These are phyloP conservation scores for Forbesichthys agassizii DNA, from an alignment of 2,113 vertebrate genomes.

Conservation along the genomic window DNA sequence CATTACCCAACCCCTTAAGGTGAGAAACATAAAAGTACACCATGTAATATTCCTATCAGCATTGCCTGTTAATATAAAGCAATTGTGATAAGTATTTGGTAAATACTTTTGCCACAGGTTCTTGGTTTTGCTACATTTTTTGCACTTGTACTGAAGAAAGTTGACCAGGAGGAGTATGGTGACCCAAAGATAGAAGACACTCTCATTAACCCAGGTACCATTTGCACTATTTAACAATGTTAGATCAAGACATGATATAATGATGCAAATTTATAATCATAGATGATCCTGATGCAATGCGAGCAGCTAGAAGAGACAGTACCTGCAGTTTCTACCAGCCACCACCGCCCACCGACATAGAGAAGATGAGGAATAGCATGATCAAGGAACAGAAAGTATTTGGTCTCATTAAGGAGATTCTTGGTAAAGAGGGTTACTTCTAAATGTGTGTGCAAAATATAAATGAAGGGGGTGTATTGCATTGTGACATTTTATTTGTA, in stretches of 20 bases:
- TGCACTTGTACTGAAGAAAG: constrained; percentile 88
- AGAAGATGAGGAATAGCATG: constrained; percentile 83
- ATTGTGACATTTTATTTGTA: constrained; percentile 17
- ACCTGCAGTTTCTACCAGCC: constrained; percentile 84
- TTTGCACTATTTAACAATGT: background rate
- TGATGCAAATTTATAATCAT: constrained; percentile 2
- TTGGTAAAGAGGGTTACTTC: constrained; percentile 75
- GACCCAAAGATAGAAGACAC: constrained; percentile 62
- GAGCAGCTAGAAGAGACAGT: constrained; percentile 80
- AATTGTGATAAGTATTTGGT: background rate
- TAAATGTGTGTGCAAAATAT: background rate
- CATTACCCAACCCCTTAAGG: constrained; percentile 93
- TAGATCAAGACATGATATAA: background rate
- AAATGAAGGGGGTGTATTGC: background rate
- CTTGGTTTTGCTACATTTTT: constrained; percentile 96
- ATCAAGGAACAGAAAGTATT: constrained; percentile 91
- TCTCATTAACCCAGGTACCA: constrained; percentile 59
- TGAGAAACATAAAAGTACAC: constrained; percentile 52
- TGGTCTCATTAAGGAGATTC: constrained; percentile 86
- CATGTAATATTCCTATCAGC: background rate
- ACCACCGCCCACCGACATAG: constrained; percentile 80
- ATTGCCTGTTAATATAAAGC: background rate
- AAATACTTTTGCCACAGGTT: constrained; percentile 76
- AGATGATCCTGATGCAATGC: constrained; percentile 78
- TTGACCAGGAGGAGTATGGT: constrained; percentile 87